These are phyloP conservation scores for Lasioglossum lativentre DNA, from an alignment of 2,888 invertebrate species.

Conservation along the genomic window DNA sequence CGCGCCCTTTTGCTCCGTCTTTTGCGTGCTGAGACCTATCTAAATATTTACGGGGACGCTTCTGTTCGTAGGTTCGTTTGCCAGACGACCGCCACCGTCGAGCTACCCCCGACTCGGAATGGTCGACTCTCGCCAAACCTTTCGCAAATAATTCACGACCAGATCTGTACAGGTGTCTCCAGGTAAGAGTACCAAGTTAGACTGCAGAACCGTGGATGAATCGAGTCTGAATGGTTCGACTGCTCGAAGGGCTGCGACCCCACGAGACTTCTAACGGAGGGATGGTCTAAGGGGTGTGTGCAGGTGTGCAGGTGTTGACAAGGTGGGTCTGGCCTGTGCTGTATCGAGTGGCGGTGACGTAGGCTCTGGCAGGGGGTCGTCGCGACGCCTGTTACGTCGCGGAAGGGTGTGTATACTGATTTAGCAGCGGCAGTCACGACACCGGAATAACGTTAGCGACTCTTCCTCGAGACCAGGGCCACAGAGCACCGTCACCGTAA, in stretches of 20 bases:
- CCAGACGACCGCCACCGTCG: not conserved
- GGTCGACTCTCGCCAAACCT: not conserved
- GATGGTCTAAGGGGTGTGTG: not conserved
- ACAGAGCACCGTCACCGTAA: conserved; percentile 28
- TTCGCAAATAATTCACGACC: not conserved
- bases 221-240: not conserved
- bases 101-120: not conserved
- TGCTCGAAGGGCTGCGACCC: not conserved
- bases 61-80: not conserved
- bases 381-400: conserved; percentile 61
- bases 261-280: not conserved
- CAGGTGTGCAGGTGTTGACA: conserved; percentile 36
- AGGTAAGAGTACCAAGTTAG: not conserved
- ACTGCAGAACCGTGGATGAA: not conserved
- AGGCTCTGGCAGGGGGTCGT: conserved; percentile 31
- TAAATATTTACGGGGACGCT: not conserved
- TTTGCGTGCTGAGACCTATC: not conserved
- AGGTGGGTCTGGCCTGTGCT: conserved; percentile 23
- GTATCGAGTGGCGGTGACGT: conserved; percentile 36
- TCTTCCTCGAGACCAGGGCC: conserved; percentile 24
- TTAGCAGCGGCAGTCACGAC: conserved; percentile 73
- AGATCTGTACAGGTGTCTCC: not conserved
- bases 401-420: conserved; percentile 71
- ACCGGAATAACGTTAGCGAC: conserved; percentile 39
- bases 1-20: not conserved